A percentile compares a stretch with the other conserved stretches of the same genome.
Evolutionary conservation across 2,888 invertebrate species (phyloP).

Genomic region (Hydrotaea cyrtoneurina): DNA sequence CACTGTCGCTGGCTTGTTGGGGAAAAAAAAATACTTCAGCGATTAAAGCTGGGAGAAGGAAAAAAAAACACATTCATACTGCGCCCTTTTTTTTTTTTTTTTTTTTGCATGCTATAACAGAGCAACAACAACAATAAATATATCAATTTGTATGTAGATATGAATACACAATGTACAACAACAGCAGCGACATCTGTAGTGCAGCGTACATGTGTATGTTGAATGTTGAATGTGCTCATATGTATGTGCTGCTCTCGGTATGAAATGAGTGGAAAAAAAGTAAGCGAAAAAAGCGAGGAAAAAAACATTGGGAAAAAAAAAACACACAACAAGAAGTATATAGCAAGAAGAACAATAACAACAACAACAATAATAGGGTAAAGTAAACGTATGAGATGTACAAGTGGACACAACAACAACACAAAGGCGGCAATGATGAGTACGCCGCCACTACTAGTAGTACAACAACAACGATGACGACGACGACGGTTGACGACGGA

Average conservation of each 20-base stretch:
- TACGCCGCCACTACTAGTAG: slow-evolving; percentile 22
- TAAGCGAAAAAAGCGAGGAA: slow-evolving; percentile 27
- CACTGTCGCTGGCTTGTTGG: slow-evolving; percentile 45
- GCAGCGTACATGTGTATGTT: slow-evolving; percentile 35
- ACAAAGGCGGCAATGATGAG: slow-evolving; percentile 14
- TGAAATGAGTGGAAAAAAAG: slow-evolving; percentile 17
- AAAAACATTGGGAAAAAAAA: slow-evolving; percentile 19
- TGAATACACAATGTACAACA: slow-evolving; percentile 69
- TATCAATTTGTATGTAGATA: slow-evolving; percentile 67
- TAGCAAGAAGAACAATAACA: slow-evolving; percentile 46
- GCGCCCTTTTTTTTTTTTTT: too few relatives aligned
- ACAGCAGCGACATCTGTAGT: slow-evolving; percentile 38
- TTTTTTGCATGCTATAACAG: slow-evolving; percentile 61
- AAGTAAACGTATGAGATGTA: slow-evolving; percentile 47
- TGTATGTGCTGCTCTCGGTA: slow-evolving; percentile 19
- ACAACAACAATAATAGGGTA: slow-evolving; percentile 40
- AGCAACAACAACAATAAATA: slow-evolving; percentile 49
- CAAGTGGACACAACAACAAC: slow-evolving; percentile 43
- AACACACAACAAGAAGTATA: slow-evolving; percentile 20
- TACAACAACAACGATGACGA: slow-evolving; percentile 42
- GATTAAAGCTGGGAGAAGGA: slow-evolving; percentile 56
- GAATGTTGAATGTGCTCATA: slow-evolving; percentile 32
- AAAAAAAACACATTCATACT: slow-evolving; percentile 56
- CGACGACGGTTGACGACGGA: neutral
- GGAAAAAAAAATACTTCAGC: slow-evolving; percentile 48